Evolutionary conservation across 2,113 vertebrate species (phyloP), one percentile per base, ranked within the genome.

Genomic region (Nansenia antarctica): DNA sequence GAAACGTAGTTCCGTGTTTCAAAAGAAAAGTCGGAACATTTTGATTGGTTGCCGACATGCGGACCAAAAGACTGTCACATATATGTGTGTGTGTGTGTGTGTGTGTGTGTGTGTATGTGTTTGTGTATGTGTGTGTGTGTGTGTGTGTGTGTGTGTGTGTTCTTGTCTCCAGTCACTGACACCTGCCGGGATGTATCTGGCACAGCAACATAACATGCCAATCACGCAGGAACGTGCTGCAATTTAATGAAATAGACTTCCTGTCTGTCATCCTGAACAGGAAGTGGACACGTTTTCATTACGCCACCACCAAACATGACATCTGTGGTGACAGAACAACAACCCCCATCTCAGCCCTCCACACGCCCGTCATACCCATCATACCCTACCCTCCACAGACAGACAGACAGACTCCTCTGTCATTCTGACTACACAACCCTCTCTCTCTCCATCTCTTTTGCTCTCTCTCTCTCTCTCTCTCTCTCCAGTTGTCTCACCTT

Each of bases 191-290:
- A 67, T 77, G 74, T 82, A 80, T 71, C 65, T 74, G 30, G 70
- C 53, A 57, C 60, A 3, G 42, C 11, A 37, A 70, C 24, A 64
- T 54, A 54, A 53, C 67, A 76, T 86, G 82, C 77, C 87, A 82
- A 84, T 90, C 85, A 86, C 59, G 52, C 62, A 66, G 62, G 63
- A 60, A 34, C 53, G 74, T 77, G 74, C 66, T 32, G 66, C 62
- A 78, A 77, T 81, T 76, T 77, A 82, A 83, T 87, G 76, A 87
- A 88, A 89, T 84, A 76, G 73, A 78, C 78, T 86, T 81, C 70
- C 57, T 72, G 84, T 80, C 80, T 65, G 55, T 84, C 85, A 87
- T 52, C 37, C 62, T 78, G 69, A 78, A 81, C 70, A 73, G 62
- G 53, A 62, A 72, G 42, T 61, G 52, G 67, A 79, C 70, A 70